Base-by-base conservation (phyloP, 2,888 invertebrate species). In the Chymomyza caudatula region DNA sequence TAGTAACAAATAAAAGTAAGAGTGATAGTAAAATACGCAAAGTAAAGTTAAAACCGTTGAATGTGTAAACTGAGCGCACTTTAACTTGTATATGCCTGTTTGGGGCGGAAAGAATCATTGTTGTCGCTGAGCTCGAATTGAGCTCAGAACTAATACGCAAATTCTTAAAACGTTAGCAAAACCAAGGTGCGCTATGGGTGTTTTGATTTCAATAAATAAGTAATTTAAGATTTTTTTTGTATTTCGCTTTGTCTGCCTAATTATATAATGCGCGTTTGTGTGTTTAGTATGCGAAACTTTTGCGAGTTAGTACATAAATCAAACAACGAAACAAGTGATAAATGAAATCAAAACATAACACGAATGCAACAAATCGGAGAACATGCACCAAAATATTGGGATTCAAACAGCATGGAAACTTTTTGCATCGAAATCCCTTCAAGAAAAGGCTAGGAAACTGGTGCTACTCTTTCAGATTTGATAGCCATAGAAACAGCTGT, bases 161-260 rank as follows among this genome's bases (percentile, higher is more conserved):
- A 47, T 56, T 22, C 86, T 73, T 11, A 1, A 11, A 37, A 37
- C 78, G 84, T 73, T 81, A 80, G 62, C 65, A 68, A 73, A 80
- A 78, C 64, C 80, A 80, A 84, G 82, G 86, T 80, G 81, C 65
- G 71, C 76, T 65, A 29, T 60, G 53, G 52, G 52, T 44, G 53
- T 13, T 13, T 53, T 42, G 11, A 37, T 52, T 20, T 25, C 63
- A 65, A 73, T 67, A 70, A 37, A 11, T 8, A 37, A 37, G 11
- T 37, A 2, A 64, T 71, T 80, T 49, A 13, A 42, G 59, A 67
- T 69, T 55, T 69, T 70, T 60, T 67, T 54, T 67, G 60, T 57
- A 63, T 69, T 67, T 71, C 58, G 25, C n/a, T n/a, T n/a, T n/a
- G n/a, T n/a, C n/a, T 49, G 22, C 44, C 3, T 22, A n/a, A 51